Evolutionary conservation across 2,797 vertebrate genomes (phyloP).

Genomic region (Pseudopleuronectes americanus): DNA sequence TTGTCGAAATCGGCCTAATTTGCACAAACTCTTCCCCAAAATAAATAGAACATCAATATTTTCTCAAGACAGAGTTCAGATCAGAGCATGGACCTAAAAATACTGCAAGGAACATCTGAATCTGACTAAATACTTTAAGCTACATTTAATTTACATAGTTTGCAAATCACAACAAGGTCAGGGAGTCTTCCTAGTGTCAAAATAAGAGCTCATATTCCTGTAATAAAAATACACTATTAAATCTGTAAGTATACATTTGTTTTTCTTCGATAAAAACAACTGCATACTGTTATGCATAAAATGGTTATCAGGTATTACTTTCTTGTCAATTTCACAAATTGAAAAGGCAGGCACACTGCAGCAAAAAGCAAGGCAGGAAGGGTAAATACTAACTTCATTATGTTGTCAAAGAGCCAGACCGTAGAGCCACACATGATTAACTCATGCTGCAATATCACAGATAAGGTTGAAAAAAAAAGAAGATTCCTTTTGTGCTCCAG

Average conservation of each 20-base stretch:
- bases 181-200: constrained; percentile 75
- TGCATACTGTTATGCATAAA: constrained; percentile 78
- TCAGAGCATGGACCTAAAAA: constrained; percentile 59
- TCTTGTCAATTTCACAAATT: constrained; percentile 93
- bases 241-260: constrained; percentile 78
- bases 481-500: constrained; percentile 54
- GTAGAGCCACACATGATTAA: constrained; percentile 59
- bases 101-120: constrained; percentile 46
- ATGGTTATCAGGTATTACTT: constrained; percentile 71
- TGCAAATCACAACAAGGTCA: constrained; percentile 68
- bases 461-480: constrained; percentile 11
- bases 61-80: constrained; percentile 50
- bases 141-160: constrained; percentile 64
- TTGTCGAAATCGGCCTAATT: constrained; percentile 60
- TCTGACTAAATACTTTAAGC: constrained; percentile 67
- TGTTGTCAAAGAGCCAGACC: constrained; percentile 67
- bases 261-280: constrained; percentile 73
- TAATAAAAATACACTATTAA: constrained; percentile 88
- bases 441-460: constrained; percentile 66
- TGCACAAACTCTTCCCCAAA: constrained; percentile 50
- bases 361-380: constrained; percentile 81
- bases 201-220: constrained; percentile 80
- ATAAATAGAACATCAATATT: constrained; percentile 36
- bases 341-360: constrained; percentile 84
- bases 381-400: constrained; percentile 66